Percentiles rank a stretch among this genome's conserved stretches.
These are phyloP conservation scores for Fulica atra DNA, from an alignment of 2,113 vertebrate genomes.

Conservation along the genomic window DNA sequence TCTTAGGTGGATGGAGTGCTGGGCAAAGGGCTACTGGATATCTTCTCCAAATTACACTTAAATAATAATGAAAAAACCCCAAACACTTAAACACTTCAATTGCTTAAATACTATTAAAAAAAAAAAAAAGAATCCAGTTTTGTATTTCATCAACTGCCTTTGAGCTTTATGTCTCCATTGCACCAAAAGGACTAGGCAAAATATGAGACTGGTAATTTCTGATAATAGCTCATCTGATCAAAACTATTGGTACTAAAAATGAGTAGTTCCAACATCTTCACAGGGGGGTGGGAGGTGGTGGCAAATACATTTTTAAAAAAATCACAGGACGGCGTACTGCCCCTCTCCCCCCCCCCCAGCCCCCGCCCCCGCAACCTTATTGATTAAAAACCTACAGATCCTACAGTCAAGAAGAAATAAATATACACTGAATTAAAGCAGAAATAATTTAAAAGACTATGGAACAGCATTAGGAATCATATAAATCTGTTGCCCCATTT, in stretches of 20 bases:
- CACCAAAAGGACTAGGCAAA: not conserved
- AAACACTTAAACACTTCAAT: not conserved
- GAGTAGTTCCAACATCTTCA: not conserved
- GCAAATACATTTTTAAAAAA: not conserved
- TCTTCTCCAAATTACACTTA: not conserved
- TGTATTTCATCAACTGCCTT: accelerated
- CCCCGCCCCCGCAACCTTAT: too few relatives aligned
- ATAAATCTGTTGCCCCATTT: not conserved
- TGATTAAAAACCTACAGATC: not conserved
- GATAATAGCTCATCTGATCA: not conserved
- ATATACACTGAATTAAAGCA: not conserved
- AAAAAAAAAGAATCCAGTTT: not conserved
- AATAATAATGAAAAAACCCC: not conserved
- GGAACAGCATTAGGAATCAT: not conserved
- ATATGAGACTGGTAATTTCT: not conserved
- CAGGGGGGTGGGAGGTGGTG: accelerated
- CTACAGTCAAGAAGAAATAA: not conserved
- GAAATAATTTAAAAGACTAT: not conserved
- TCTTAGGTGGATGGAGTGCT: not conserved
- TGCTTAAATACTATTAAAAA: not conserved
- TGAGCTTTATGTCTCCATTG: not conserved
- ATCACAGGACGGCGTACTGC: not conserved
- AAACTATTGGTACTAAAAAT: not conserved
- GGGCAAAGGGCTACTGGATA: not conserved
- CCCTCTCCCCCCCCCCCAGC: too few relatives aligned